phyloP scores from a whole-genome alignment of 2,797 vertebrate species.

The Tarsius wallacei region DNA sequence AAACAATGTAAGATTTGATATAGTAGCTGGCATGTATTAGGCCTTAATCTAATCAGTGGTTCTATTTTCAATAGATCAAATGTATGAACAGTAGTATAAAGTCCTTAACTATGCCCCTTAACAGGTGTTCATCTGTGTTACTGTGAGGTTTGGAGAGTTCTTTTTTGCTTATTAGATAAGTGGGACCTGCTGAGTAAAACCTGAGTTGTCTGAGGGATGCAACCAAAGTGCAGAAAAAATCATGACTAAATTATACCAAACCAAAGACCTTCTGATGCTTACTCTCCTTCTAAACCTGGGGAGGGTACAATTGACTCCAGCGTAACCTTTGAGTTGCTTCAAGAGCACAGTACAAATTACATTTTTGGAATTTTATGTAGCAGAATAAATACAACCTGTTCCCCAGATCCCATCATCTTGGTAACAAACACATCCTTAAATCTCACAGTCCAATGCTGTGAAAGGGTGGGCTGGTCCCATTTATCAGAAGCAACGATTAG shows the following conservation, averaged over 20 bases:
- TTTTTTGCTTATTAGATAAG: background rate
- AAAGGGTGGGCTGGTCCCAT: background rate
- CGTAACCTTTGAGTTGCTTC: background rate
- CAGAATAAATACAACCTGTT: background rate
- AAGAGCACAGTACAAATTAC: background rate
- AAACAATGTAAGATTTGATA: constrained; percentile 22
- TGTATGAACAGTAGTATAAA: background rate
- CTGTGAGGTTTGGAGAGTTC: background rate
- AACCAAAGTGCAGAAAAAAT: background rate
- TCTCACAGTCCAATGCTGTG: background rate
- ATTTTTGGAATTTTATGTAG: background rate
- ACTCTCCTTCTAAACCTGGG: background rate
- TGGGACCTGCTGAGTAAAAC: background rate
- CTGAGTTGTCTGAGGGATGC: background rate
- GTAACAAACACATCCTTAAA: background rate
- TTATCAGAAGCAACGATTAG: background rate
- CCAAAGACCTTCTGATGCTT: background rate
- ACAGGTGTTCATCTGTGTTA: background rate
- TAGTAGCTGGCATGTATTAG: background rate
- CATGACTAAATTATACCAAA: background rate
- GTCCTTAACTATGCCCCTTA: background rate
- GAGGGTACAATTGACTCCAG: background rate
- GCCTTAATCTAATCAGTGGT: background rate
- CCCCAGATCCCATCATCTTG: background rate
- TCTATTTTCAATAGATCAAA: background rate